Base-by-base conservation (phyloP, 2,797 vertebrate genomes). In the Gymnoscopelus braueri region DNA sequence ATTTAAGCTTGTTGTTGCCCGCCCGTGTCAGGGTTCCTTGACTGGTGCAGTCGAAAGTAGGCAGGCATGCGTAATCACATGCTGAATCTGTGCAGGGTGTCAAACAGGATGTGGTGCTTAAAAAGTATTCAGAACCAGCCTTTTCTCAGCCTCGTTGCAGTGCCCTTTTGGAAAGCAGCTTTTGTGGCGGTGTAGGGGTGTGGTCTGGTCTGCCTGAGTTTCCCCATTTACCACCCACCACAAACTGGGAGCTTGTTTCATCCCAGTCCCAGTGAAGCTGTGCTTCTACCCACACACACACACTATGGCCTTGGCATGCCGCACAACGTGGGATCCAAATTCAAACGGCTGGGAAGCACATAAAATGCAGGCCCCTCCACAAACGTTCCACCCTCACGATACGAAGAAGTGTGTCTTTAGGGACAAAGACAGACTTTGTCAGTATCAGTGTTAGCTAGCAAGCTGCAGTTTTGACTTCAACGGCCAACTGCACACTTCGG, bases 211-310 rank as follows among this genome's bases (percentile, higher is more conserved):
- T 57, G 53, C 74, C 74, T 67, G 60, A 80, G 77, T 85, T 88
- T 75, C 84, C 78, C 74, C 71, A 72, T 86, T 89, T 75, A 81
- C 83, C 80, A 72, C 86, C 77, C 60, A 75, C 90, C 82, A 87
- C 89, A 90, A 86, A 86, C 86, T 82, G 81, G 63, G 48, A 77
- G 84, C 66, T 62, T 69, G 77, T 88, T 89, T 84, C 86, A 82
- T 84, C 62, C 58, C 58, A 23, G 52, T 24, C 63, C 78, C 75
- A 80, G 79, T 77, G 75, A 15, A n/a, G 67, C 70, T 57, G 39
- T 72, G 54, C 63, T 64, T 67, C 87, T 73, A 50, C 90, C 89
- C 91, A 19, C 19, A 29, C 26, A 90, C 89, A 85, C 15, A 54
- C 80, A 87, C 78, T 58, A 67, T 61, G 60, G 80, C 82, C 71